Conservation (phyloP, 1,140 invertebrate genomes). For the Trachymyrmex septentrionalis region DNA sequence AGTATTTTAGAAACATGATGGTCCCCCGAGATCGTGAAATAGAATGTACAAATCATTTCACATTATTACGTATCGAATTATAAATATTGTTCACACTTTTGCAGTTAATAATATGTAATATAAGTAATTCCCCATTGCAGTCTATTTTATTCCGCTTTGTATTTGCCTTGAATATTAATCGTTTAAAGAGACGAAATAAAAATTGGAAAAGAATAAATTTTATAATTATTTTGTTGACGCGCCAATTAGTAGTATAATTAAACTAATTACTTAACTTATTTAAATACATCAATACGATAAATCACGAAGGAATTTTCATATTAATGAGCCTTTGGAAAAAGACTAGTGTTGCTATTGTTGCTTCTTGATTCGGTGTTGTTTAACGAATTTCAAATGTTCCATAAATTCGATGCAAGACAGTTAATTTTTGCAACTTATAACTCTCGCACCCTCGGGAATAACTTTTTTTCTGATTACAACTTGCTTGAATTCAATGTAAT, state of each 20-base stretch:
- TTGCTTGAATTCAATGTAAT: conserved; percentile 63
- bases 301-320: neutral
- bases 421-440: conserved; percentile 70
- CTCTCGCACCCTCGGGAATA: conserved; percentile 47
- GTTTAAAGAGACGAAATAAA: neutral
- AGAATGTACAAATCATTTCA: conserved; percentile 46
- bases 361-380: conserved; percentile 23
- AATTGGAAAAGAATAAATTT: neutral
- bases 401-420: conserved; percentile 34
- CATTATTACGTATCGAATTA: neutral
- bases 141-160: neutral
- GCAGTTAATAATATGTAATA: neutral
- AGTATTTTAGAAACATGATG: conserved; percentile 49
- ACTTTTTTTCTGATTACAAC: conserved; percentile 67
- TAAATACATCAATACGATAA: neutral
- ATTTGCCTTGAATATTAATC: neutral
- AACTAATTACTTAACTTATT: neutral
- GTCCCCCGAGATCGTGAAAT: conserved; percentile 7
- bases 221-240: neutral
- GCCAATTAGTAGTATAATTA: neutral
- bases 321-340: neutral
- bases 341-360: conserved; percentile 13
- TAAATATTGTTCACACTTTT: neutral
- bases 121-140: conserved; percentile 1
- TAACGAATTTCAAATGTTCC: conserved; percentile 53